Conservation (phyloP, 2,113 vertebrate genomes). For the Clupea harengus region DNA sequence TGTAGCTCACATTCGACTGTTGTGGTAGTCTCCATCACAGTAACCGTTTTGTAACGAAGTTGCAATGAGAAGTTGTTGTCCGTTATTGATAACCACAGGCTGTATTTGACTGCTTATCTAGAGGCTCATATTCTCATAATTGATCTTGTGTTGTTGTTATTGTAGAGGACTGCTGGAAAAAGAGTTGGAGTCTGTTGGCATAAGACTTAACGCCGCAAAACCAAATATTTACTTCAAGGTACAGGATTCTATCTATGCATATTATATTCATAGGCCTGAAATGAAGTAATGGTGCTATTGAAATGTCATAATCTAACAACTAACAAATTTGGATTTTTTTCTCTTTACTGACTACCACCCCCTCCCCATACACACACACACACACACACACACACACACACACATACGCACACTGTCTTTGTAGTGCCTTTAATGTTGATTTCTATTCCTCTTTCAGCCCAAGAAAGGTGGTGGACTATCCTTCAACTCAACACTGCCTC, state of each 20-base stretch:
- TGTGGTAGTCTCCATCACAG: not conserved
- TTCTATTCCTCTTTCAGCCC: slow-evolving; percentile 69
- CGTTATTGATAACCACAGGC: not conserved
- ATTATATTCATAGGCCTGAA: not conserved
- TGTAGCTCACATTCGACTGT: not conserved
- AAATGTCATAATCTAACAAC: too few relatives aligned
- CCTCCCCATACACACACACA: not conserved
- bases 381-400: too few relatives aligned
- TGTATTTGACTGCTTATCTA: not conserved
- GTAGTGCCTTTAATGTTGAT: not conserved
- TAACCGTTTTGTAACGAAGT: not conserved
- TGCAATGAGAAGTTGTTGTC: not conserved
- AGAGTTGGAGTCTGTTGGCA: slow-evolving; percentile 95
- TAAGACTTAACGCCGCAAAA: slow-evolving; percentile 89
- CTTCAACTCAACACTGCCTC: slow-evolving; percentile 92
- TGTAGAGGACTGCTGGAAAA: slow-evolving; percentile 88
- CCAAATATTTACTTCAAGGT: slow-evolving; percentile 99
- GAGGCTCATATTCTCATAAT: not conserved
- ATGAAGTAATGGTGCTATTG: not conserved
- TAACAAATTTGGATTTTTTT: too few relatives aligned
- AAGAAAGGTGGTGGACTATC: slow-evolving; percentile 97
- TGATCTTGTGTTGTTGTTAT: not conserved
- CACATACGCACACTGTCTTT: not conserved
- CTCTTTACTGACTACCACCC: not conserved
- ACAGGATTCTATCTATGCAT: slow-evolving; percentile 35